Base-by-base conservation (phyloP, 2,113 vertebrate genomes). In the Willisornis vidua region DNA sequence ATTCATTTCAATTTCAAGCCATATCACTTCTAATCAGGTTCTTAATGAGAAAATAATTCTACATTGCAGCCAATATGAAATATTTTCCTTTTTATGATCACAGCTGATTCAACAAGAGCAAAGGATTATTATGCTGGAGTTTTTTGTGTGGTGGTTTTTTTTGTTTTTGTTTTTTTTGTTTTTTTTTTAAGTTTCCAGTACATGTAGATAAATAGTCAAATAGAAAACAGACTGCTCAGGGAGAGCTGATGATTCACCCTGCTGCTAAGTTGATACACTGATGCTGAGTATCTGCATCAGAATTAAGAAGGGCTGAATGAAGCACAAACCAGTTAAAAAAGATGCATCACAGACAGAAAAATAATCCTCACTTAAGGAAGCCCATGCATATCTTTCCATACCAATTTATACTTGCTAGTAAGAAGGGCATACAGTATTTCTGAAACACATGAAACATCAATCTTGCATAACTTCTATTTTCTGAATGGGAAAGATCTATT, bases 1-100 rank as follows among this genome's bases (percentile, higher is more conserved):
- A 92, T 80, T 80, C 29, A 84, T 91, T 86, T 77, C 25, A 70
- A 23, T 90, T 85, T 91, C 65, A 93, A 90, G 58, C 31, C 51
- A 31, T 67, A 45, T 75, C 74, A 78, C 39, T 89, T 31, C 48
- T 80, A 57, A 15, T 71, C 23, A 63, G 39, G 37, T 80, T 95
- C 51, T 63, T 78, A 89, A 84, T 48, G n/a, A 86, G 48, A 89
- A 90, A 77, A 81, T 43, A 90, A 75, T 57, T 19, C 80, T 61
- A 52, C 25, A 41, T 7, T 61, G 22, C 39, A 82, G 58, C 41
- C 43, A 58, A 58, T 55, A 51, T 9, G 8, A 92, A 95, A 39
- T 59, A 43, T 23, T 80, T 83, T 43, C 28, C 18, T 58, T 92
- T 85, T 45, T 45, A 62, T 49, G 19, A 59, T 86, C n/a, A 90